phyloP scores from a whole-genome alignment of 2,113 vertebrate genomes.

The Psammodynastes pulverulentus region DNA sequence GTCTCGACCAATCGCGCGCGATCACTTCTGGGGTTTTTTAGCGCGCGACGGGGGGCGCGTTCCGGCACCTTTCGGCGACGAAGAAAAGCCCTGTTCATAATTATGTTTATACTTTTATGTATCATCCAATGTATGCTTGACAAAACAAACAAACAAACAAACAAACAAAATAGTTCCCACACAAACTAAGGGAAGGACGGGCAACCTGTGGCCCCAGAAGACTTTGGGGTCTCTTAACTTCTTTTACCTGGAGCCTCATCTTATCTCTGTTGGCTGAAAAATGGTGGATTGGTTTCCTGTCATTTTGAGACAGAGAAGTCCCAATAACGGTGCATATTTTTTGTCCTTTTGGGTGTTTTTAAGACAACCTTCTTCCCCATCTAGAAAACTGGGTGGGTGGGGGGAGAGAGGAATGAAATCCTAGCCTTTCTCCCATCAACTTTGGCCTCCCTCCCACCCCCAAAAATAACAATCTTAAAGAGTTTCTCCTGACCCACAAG shows the following conservation, averaged over 20 bases:
- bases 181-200: background rate
- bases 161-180: background rate
- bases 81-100: too few species aligned
- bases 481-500: background rate
- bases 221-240: background rate
- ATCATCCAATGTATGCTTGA: too few species aligned
- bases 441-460: background rate
- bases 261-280: background rate
- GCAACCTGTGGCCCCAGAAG: background rate
- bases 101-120: too few species aligned
- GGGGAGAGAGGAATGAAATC: background rate
- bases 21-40: too few species aligned
- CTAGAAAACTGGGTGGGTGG: background rate
- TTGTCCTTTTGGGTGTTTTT: background rate
- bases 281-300: background rate
- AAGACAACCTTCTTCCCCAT: background rate
- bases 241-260: background rate
- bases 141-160: too few species aligned
- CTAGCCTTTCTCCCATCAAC: background rate
- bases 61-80: too few species aligned
- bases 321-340: background rate
- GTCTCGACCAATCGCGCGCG: too few species aligned
- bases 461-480: background rate
- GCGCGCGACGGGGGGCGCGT: too few species aligned
- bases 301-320: background rate